Conservation (phyloP, 2,797 vertebrate species). For the Brachyrhaphis roseni region DNA sequence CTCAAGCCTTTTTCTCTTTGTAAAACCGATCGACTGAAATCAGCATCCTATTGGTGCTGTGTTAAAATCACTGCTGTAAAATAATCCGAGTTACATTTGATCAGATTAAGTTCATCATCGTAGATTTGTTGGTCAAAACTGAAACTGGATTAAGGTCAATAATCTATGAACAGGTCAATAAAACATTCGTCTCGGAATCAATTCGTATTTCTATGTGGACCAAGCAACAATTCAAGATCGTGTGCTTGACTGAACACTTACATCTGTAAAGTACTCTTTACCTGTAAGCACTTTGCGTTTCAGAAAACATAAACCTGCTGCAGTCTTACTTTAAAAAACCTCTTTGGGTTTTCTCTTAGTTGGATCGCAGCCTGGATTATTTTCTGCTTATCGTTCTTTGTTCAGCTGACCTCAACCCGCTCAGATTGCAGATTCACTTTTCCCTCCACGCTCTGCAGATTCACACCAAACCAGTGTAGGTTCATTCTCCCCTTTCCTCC, state of each 20-base stretch:
- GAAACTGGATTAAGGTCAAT: background rate
- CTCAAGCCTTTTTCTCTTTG: background rate
- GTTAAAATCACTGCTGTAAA: background rate
- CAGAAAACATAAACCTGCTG: background rate
- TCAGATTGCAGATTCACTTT: conserved; percentile 4
- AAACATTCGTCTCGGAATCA: background rate
- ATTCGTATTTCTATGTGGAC: background rate
- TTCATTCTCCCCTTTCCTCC: background rate
- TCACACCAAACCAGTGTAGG: conserved; percentile 1
- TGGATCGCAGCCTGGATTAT: conserved; percentile 16
- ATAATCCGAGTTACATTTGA: background rate
- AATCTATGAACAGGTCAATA: background rate
- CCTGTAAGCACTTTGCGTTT: background rate
- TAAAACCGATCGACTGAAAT: background rate
- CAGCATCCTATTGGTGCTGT: background rate
- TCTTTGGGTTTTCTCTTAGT: background rate
- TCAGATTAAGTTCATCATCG: background rate
- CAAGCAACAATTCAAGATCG: background rate
- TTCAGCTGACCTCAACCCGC: conserved; percentile 6
- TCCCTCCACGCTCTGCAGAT: conserved; percentile 3
- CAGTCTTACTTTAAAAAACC: background rate
- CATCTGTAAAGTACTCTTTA: background rate
- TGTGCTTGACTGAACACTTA: background rate
- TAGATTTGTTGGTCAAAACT: background rate
- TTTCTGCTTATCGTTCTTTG: conserved; percentile 4